Percentiles rank a stretch among this genome's conserved stretches.
phyloP scores from a whole-genome alignment of 2,797 vertebrate genomes.

The Acanthopagrus latus region DNA sequence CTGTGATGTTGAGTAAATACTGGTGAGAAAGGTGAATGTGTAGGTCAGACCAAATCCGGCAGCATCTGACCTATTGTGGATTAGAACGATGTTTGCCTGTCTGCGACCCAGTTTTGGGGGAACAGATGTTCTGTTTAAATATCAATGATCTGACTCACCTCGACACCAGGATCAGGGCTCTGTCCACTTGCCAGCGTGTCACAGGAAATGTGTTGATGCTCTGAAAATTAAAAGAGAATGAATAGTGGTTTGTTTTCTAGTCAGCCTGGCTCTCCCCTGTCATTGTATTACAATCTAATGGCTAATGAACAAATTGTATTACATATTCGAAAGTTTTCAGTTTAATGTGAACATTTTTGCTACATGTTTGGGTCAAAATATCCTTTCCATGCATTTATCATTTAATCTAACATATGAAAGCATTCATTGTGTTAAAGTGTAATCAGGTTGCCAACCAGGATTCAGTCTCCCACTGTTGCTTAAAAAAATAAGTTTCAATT shows the following conservation, averaged over 20 bases:
- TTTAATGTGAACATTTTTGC: background rate
- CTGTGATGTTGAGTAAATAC: constrained; percentile 39
- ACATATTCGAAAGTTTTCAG: background rate
- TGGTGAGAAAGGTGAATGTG: constrained; percentile 41
- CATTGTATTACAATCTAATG: background rate
- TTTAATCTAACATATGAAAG: background rate
- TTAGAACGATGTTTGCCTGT: constrained; percentile 54
- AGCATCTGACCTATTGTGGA: constrained; percentile 45
- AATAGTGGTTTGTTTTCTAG: background rate
- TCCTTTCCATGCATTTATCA: background rate
- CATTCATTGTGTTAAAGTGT: constrained; percentile 4
- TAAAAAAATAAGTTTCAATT: background rate
- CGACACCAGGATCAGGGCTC: constrained; percentile 18
- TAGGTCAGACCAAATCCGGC: constrained; percentile 36
- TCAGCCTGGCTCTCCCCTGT: background rate
- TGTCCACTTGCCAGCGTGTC: background rate
- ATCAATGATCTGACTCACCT: constrained; percentile 40
- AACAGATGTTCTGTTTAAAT: constrained; percentile 49
- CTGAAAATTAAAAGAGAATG: background rate
- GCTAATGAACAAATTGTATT: background rate
- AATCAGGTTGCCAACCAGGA: background rate
- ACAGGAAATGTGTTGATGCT: constrained; percentile 26
- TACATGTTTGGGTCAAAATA: background rate
- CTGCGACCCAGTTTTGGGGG: constrained; percentile 12
- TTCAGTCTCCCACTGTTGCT: background rate